A percentile compares a stretch with the other conserved stretches of the same genome.
These are phyloP conservation scores for Planiliza haematocheilus DNA, from an alignment of 2,113 vertebrate genomes.

Conservation along the genomic window DNA sequence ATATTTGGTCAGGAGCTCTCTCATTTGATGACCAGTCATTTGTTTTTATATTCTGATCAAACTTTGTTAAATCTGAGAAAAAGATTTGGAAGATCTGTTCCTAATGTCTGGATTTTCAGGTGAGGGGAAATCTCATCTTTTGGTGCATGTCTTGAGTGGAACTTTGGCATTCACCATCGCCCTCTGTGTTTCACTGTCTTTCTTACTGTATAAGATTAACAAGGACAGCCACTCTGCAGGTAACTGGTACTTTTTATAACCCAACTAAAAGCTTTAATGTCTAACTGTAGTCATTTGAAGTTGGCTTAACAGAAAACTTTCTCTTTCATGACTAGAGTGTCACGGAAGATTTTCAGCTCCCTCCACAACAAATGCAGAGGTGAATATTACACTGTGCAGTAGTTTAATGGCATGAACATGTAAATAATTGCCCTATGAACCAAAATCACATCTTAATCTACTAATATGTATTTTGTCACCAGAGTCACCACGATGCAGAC, in stretches of 20 bases:
- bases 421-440: too few relatives aligned
- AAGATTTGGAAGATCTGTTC: not conserved
- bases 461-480: not conserved
- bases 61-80: not conserved
- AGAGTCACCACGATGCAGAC: not conserved
- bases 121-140: too few relatives aligned
- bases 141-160: constrained; percentile 1
- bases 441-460: not conserved
- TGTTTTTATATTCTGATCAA: not conserved
- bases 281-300: too few relatives aligned
- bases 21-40: too few relatives aligned
- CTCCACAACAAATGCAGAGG: not conserved
- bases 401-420: too few relatives aligned
- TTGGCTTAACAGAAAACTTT: not conserved
- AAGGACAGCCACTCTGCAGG: constrained; percentile 3
- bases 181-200: constrained; percentile 9
- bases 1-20: too few relatives aligned
- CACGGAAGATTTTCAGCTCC: not conserved
- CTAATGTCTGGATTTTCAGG: constrained; percentile 5
- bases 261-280: too few relatives aligned
- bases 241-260: not conserved
- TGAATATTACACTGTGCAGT: not conserved
- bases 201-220: not conserved
- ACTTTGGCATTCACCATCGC: constrained; percentile 14
- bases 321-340: not conserved